These are phyloP conservation scores for Nomada fabriciana DNA, from an alignment of 2,888 invertebrate genomes.

Conservation along the genomic window DNA sequence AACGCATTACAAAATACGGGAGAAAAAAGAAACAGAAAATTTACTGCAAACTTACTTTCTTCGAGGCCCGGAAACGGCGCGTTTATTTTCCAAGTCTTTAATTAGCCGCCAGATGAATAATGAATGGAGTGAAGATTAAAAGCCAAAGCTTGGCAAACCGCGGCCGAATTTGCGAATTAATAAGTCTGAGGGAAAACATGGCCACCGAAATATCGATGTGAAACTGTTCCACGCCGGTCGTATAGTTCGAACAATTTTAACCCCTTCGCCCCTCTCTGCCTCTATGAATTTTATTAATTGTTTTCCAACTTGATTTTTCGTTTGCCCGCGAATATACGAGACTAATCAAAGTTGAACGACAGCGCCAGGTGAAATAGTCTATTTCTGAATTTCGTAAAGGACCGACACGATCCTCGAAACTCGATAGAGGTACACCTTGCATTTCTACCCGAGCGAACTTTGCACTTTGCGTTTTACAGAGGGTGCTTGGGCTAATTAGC, in stretches of 20 bases:
- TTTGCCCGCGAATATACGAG: neutral
- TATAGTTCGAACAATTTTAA: slow-evolving; percentile 3
- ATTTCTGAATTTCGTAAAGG: slow-evolving; percentile 31
- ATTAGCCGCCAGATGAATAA: slow-evolving; percentile 61
- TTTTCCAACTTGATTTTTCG: neutral
- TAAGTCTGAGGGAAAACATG: slow-evolving; percentile 53
- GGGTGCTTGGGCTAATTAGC: slow-evolving; percentile 38
- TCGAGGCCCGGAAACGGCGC: slow-evolving; percentile 16
- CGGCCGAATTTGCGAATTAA: slow-evolving; percentile 58
- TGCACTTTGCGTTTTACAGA: slow-evolving; percentile 33
- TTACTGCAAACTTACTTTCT: slow-evolving; percentile 52
- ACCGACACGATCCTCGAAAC: slow-evolving; percentile 29
- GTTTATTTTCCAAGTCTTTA: slow-evolving; percentile 58
- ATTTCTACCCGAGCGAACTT: slow-evolving; percentile 34
- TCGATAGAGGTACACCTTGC: slow-evolving; percentile 8
- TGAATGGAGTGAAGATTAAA: slow-evolving; percentile 45
- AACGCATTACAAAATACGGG: neutral
- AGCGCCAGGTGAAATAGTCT: neutral
- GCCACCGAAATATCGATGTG: slow-evolving; percentile 40
- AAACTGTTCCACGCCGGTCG: neutral
- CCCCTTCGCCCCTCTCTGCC: neutral
- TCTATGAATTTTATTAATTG: neutral
- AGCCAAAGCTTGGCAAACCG: slow-evolving; percentile 48
- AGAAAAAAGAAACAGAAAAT: neutral
- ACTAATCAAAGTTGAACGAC: slow-evolving; percentile 13